Conservation (phyloP, 2,888 invertebrate genomes). For the Anaspis maculata region DNA sequence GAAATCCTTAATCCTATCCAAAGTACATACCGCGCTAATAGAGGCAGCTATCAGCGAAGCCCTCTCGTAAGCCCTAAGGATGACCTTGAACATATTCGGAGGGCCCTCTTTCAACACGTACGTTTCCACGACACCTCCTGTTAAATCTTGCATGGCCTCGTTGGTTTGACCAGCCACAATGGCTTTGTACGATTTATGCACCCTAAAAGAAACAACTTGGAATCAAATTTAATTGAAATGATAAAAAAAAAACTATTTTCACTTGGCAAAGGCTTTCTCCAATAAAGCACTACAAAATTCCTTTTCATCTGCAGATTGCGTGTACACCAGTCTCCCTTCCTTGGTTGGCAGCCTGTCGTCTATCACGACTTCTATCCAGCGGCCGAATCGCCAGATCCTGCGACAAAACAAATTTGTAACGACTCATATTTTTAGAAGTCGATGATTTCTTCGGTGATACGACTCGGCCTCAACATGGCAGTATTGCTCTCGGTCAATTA, state of each 20-base stretch:
- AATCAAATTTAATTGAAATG: slow-evolving; percentile 1
- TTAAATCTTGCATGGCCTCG: slow-evolving; percentile 99
- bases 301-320: slow-evolving; percentile 77
- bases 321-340: slow-evolving; percentile 74
- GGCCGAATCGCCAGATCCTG: slow-evolving; percentile 90
- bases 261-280: slow-evolving; percentile 94
- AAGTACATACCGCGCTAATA: slow-evolving; percentile 63
- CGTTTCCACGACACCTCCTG: slow-evolving; percentile 90
- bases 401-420: slow-evolving; percentile 17
- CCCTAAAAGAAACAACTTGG: slow-evolving; percentile 46
- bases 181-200: slow-evolving; percentile 96
- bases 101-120: slow-evolving; percentile 80
- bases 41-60: slow-evolving; percentile 94
- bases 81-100: slow-evolving; percentile 76
- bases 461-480: no score
- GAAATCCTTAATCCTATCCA: no score
- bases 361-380: no score
- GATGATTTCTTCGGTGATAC: no score
- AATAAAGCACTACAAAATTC: slow-evolving; percentile 95
- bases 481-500: slow-evolving; percentile 89
- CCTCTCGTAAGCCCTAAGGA: slow-evolving; percentile 84
- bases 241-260: no score
- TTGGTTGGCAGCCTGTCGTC: slow-evolving; percentile 88
- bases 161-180: slow-evolving; percentile 94
- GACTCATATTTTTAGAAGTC: no score